A percentile compares a stretch with the other conserved stretches of the same genome.
These are phyloP conservation scores for Felis catus DNA, from an alignment of 2,113 vertebrate species.

Conservation along the genomic window DNA sequence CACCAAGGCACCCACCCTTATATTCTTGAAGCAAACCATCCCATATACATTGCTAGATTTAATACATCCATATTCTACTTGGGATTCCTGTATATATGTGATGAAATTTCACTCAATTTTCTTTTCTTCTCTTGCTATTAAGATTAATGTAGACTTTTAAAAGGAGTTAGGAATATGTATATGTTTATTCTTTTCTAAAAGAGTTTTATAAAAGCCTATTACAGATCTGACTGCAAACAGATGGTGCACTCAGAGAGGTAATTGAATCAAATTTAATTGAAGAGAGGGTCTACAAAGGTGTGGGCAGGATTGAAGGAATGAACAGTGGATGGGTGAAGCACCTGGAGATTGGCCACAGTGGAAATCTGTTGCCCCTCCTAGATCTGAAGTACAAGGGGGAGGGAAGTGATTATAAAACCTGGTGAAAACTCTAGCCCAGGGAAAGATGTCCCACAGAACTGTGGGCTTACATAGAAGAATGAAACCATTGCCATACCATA, in stretches of 20 bases:
- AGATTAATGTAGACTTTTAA: background rate
- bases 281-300: background rate
- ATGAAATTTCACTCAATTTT: conserved; percentile 30
- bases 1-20: background rate
- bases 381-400: background rate
- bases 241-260: background rate
- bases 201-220: background rate
- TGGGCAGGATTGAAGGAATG: background rate
- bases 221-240: conserved; percentile 2
- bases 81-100: background rate
- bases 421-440: background rate
- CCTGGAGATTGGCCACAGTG: background rate
- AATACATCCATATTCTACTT: background rate
- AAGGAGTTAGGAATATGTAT: background rate
- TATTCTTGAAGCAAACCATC: background rate
- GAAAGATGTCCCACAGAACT: background rate
- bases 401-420: background rate
- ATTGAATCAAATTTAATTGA: conserved; percentile 9
- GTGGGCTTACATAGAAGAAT: background rate
- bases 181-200: background rate
- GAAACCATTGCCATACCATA: background rate
- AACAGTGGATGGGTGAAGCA: background rate
- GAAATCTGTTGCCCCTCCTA: background rate
- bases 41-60: background rate
- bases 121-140: conserved; percentile 38